A percentile compares a stretch with the other conserved stretches of the same genome.
Evolutionary conservation across 2,888 invertebrate species (phyloP).

Genomic region (Epistrophe grossulariae): DNA sequence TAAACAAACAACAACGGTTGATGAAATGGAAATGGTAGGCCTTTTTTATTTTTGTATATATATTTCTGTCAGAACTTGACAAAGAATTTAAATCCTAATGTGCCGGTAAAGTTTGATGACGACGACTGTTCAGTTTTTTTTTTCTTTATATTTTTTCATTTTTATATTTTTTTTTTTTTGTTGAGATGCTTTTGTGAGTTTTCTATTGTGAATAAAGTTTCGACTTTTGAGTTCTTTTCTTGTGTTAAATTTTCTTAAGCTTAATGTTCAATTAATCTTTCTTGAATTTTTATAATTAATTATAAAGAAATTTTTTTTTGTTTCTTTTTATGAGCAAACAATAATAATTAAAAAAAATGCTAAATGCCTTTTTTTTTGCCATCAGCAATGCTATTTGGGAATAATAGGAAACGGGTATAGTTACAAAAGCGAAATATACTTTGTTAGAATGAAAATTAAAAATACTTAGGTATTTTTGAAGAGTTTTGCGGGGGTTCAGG

Average conservation of each 20-base stretch:
- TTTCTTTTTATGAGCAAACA: neutral
- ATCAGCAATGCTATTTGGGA: neutral
- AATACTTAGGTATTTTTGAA: neutral
- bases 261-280: slow-evolving; percentile 26
- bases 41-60: neutral
- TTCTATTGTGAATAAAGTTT: slow-evolving; percentile 27
- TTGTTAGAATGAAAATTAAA: too few species aligned
- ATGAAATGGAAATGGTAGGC: slow-evolving; percentile 14
- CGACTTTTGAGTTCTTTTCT: slow-evolving; percentile 22
- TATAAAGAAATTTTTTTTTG: neutral
- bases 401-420: neutral
- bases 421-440: neutral
- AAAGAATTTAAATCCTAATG: slow-evolving; percentile 37
- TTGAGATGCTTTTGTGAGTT: neutral
- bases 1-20: slow-evolving; percentile 29
- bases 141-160: neutral
- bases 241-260: slow-evolving; percentile 1
- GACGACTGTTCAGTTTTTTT: slow-evolving; percentile 21
- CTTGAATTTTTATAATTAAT: slow-evolving; percentile 27
- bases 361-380: neutral
- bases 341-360: neutral
- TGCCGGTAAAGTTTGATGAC: slow-evolving; percentile 28
- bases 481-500: neutral
- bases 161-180: neutral
- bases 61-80: slow-evolving; percentile 24